Base-by-base conservation (phyloP, 1,140 invertebrate genomes). In the Brachionus paranguensis region DNA sequence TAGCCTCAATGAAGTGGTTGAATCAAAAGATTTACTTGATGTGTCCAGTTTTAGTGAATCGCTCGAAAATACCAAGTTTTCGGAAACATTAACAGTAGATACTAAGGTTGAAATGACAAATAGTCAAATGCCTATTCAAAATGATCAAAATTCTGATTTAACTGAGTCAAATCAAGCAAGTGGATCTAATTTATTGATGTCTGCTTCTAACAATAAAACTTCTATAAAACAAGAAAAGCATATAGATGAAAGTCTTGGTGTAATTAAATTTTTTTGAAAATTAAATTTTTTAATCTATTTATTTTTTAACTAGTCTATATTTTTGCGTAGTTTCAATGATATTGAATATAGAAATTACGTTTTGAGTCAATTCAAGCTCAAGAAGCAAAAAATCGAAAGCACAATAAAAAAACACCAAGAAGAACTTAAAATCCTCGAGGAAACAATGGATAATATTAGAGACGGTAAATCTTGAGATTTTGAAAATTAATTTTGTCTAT, bases 341-440 rank as follows among this genome's bases (percentile, higher is more conserved):
- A 64, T 81, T 41, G 78, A 81, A 37, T 81, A 81, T 10, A 81
- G 78, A 81, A 81, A 81, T 47, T 81, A 81, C 27, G 78, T 81
- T 11, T 24, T 81, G 7, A 64, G 27, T 45, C 78, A 81, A 17
- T 81, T 81, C 53, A 81, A 81, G 17, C n/a, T 81, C 12, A 81
- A 81, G 17, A 81, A 81, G 14, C 78, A 81, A 68, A 81, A 68
- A 37, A 60, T 81, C 20, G 78, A 81, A 37, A 68, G 12, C n/a
- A 81, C 41, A 33, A 60, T 81, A 29, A 43, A 29, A 68, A 60
- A 81, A 64, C 78, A 81, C 12, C 78, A 81, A 47, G 78, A 81
- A 41, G 78, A 81, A 47, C 55, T 81, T 0, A 81, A 81, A 64
- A 81, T 81, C 12, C 41, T 81, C 8, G 78, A 81, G 41, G 78